Evolutionary conservation across 2,888 invertebrate genomes (phyloP).

Genomic region (Tupiocoris notatus): DNA sequence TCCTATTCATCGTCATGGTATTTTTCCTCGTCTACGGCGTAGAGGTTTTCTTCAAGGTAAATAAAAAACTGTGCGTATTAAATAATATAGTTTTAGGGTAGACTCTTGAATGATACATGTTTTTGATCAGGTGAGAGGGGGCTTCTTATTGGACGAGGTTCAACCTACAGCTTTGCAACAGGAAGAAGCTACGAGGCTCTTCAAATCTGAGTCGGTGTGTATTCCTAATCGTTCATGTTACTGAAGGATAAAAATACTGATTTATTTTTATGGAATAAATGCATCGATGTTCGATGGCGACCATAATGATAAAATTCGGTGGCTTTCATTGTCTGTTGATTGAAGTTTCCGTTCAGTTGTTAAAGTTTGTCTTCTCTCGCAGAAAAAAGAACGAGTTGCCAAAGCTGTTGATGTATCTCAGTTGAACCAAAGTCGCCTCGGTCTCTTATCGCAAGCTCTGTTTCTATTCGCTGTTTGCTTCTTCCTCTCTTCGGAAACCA

Average conservation of each 20-base stretch:
- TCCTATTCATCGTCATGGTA: constrained; percentile 83
- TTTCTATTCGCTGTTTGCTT: constrained; percentile 87
- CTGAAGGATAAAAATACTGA: too few species aligned
- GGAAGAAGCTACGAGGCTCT: constrained; percentile 38
- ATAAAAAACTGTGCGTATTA: too few species aligned
- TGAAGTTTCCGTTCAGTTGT: too few species aligned
- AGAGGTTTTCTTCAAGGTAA: constrained; percentile 89
- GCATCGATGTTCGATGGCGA: too few species aligned
- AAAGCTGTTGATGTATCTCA: constrained; percentile 73
- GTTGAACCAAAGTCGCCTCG: constrained; percentile 85
- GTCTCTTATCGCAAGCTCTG: constrained; percentile 83
- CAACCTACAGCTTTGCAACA: not conserved
- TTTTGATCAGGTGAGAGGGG: constrained; percentile 80
- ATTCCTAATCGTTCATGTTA: too few species aligned
- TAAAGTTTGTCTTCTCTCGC: not conserved
- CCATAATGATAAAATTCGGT: too few species aligned
- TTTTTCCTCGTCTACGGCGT: constrained; percentile 93
- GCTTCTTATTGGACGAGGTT: constrained; percentile 67
- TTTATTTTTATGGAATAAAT: too few species aligned
- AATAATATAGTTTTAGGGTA: too few species aligned
- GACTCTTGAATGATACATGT: too few species aligned
- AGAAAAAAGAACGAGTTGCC: constrained; percentile 36
- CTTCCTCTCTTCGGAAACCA: constrained; percentile 84
- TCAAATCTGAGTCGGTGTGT: constrained; percentile 42
- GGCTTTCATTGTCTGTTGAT: too few species aligned